A percentile compares a stretch with the other conserved stretches of the same genome.
These are phyloP conservation scores for Charaxes varanes DNA, from an alignment of 1,140 invertebrate genomes.

Conservation along the genomic window DNA sequence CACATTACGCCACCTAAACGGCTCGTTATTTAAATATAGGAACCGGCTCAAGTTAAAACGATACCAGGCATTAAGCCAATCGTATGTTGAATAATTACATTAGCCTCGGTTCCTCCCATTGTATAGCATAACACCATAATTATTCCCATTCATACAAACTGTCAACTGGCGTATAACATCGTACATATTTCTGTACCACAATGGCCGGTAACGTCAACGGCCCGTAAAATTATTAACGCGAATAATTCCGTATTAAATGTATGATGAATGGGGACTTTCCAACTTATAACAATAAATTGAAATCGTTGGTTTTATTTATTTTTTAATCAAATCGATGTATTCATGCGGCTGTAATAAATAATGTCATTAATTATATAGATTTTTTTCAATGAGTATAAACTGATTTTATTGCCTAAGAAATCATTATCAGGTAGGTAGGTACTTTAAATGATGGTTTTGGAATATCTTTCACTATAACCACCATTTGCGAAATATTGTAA, in stretches of 20 bases:
- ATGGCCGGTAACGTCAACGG: conserved; percentile 27
- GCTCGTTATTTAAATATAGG: too few species aligned
- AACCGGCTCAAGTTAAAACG: conserved; percentile 45
- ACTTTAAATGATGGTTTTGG: too few species aligned
- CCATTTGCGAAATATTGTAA: too few species aligned
- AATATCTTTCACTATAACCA: too few species aligned
- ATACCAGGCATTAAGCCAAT: conserved; percentile 47
- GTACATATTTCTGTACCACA: conserved; percentile 37
- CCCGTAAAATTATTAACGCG: conserved; percentile 32
- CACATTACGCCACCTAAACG: too few species aligned
- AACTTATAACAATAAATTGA: conserved; percentile 20
- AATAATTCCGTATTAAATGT: conserved; percentile 25
- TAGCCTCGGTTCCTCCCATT: conserved; percentile 38
- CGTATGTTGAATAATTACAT: conserved; percentile 52
- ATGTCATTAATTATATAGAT: too few species aligned
- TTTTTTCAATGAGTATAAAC: too few species aligned
- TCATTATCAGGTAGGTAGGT: too few species aligned
- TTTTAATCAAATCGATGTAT: conserved; percentile 2
- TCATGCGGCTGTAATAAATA: too few species aligned
- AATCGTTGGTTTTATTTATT: conserved; percentile 10
- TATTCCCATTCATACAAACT: conserved; percentile 41
- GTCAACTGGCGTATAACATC: conserved; percentile 37
- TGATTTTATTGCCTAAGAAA: too few species aligned
- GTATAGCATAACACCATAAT: conserved; percentile 36
- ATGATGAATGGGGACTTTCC: conserved; percentile 17